These are phyloP conservation scores for Montipora efflorescens DNA, from an alignment of 64 coral and sea anemone genomes.

Conservation along the genomic window DNA sequence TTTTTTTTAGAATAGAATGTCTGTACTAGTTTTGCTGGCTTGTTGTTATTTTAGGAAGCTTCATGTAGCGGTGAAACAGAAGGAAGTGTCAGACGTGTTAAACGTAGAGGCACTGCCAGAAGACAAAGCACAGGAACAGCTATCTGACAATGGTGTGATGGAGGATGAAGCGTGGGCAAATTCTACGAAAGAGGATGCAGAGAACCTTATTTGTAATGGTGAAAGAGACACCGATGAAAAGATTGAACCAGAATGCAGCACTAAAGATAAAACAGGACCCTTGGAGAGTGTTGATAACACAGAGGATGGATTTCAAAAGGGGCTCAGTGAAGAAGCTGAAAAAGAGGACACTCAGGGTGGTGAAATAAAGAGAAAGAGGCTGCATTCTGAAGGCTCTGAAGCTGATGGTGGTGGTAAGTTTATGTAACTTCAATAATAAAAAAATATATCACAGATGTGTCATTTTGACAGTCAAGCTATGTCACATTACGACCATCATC, in stretches of 20 bases:
- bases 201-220: constrained; percentile 6
- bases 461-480: too few relatives aligned
- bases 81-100: neutral
- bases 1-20: too few relatives aligned
- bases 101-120: neutral
- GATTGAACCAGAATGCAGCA: neutral
- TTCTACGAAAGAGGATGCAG: neutral
- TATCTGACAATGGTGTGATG: neutral
- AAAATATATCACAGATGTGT: too few relatives aligned
- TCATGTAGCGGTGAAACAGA: neutral
- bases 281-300: constrained; percentile 9
- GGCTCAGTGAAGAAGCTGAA: constrained; percentile 18
- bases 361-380: constrained; percentile 20
- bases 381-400: constrained; percentile 8
- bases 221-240: neutral
- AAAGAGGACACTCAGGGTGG: neutral
- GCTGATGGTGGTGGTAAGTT: constrained; percentile 12
- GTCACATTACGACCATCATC: too few relatives aligned
- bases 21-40: neutral
- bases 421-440: neutral
- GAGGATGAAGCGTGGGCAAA: neutral
- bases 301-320: constrained; percentile 19
- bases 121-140: neutral
- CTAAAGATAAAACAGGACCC: neutral
- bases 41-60: constrained; percentile 16